Evolutionary conservation across 2,797 vertebrate genomes (phyloP).

Genomic region (Tauraco hartlaubi): DNA sequence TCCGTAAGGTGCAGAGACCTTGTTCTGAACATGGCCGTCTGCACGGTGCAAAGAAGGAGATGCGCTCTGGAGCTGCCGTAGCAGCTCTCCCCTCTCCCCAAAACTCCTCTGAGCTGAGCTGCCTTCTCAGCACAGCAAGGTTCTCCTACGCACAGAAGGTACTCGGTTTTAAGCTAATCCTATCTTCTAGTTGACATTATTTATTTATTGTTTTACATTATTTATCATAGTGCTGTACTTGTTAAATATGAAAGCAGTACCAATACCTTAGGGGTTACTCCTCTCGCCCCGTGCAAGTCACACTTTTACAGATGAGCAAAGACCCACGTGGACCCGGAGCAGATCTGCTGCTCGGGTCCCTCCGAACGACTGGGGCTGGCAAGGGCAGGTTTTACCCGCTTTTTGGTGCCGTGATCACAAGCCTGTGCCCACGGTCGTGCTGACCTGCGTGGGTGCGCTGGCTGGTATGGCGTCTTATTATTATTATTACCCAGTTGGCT

Average conservation of each 20-base stretch:
- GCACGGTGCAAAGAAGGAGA: not conserved
- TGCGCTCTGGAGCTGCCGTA: not conserved
- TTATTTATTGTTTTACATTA: conserved; percentile 62
- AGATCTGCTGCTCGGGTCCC: not conserved
- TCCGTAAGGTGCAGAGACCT: not conserved
- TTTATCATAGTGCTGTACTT: conserved; percentile 35
- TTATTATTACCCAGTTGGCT: too few relatives aligned
- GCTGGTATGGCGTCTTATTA: not conserved
- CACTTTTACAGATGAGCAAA: not conserved
- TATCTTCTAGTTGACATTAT: conserved; percentile 22
- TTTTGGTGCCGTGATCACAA: not conserved
- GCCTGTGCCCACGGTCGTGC: not conserved
- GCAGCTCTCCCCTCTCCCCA: not conserved
- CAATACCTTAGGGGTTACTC: not conserved
- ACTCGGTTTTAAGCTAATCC: conserved; percentile 33
- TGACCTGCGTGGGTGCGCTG: not conserved
- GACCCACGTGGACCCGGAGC: fast-evolving
- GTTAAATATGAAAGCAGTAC: conserved; percentile 51
- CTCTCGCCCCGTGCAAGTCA: not conserved
- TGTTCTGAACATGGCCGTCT: not conserved
- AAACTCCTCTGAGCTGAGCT: not conserved
- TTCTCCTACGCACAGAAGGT: not conserved
- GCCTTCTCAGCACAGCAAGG: not conserved
- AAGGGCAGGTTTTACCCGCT: not conserved
- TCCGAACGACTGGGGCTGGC: not conserved